Conservation (phyloP, 2,113 vertebrate species). For the Rissa tridactyla region DNA sequence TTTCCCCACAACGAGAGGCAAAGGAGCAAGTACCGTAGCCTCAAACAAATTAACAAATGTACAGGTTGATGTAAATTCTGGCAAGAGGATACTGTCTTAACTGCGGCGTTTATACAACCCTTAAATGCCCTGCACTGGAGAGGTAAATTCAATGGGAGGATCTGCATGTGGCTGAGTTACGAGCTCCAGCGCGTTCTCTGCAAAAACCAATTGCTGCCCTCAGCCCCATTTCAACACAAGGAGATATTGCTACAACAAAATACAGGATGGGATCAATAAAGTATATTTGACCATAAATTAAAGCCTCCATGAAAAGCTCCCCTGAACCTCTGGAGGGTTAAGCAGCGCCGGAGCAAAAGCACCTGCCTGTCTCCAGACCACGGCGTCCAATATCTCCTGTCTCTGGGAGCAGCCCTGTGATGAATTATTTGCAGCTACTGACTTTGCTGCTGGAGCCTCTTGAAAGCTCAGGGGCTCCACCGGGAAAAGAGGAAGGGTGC, state of each 20-base stretch:
- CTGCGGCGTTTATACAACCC: not conserved
- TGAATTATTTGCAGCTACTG: not conserved
- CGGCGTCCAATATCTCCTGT: rapidly evolving
- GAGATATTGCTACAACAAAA: not conserved
- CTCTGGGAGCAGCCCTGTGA: not conserved
- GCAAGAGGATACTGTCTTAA: not conserved
- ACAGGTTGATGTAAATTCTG: not conserved
- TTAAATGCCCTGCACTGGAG: not conserved
- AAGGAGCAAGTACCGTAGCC: not conserved
- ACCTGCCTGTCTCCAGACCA: not conserved
- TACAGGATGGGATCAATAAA: not conserved
- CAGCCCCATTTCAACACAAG: not conserved
- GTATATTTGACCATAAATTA: not conserved
- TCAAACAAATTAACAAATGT: not conserved
- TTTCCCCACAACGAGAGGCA: not conserved
- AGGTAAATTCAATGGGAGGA: not conserved
- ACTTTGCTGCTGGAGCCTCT: not conserved
- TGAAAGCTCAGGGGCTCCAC: not conserved
- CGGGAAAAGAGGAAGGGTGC: rapidly evolving
- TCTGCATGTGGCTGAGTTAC: not conserved
- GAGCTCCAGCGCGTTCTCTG: not conserved
- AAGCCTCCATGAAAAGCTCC: not conserved
- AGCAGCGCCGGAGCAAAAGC: not conserved
- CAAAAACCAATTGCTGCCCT: not conserved
- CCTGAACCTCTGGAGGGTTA: not conserved